Conservation (phyloP, 2,797 vertebrate genomes). For the Rhinophrynus dorsalis region DNA sequence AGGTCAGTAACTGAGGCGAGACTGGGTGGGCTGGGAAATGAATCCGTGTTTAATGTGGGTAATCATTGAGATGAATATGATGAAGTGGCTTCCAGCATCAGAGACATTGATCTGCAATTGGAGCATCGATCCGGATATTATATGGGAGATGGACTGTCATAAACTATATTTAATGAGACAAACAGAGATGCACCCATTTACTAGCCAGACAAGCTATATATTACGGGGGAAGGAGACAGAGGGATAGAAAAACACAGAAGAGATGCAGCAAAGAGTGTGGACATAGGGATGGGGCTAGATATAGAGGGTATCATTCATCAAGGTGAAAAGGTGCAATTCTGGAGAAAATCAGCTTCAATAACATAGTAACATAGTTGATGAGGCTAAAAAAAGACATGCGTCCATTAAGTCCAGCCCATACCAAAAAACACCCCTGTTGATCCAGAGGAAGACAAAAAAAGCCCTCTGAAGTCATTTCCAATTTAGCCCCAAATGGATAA, state of each 20-base stretch:
- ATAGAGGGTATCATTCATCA: no score
- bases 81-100: constrained; percentile 19
- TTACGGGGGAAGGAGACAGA: constrained; percentile 12
- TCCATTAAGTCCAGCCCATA: no score
- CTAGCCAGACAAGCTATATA: no score
- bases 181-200: neutral
- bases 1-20: no score
- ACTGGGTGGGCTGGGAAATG: neutral
- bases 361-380: no score
- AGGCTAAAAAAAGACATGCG: no score
- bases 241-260: neutral
- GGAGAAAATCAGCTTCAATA: no score
- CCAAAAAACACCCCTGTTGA: no score
- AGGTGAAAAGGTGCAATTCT: no score
- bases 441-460: no score
- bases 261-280: neutral
- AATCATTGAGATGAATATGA: constrained; percentile 42
- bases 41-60: constrained; percentile 40
- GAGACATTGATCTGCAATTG: constrained; percentile 41
- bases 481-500: no score
- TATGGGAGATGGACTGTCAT: constrained; percentile 26
- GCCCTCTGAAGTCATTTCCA: no score
- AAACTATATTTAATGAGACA: constrained; percentile 42
- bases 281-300: neutral
- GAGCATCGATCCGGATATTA: constrained; percentile 32